Base-by-base conservation (phyloP, 2,888 invertebrate genomes). In the Ophioninae sp. region DNA sequence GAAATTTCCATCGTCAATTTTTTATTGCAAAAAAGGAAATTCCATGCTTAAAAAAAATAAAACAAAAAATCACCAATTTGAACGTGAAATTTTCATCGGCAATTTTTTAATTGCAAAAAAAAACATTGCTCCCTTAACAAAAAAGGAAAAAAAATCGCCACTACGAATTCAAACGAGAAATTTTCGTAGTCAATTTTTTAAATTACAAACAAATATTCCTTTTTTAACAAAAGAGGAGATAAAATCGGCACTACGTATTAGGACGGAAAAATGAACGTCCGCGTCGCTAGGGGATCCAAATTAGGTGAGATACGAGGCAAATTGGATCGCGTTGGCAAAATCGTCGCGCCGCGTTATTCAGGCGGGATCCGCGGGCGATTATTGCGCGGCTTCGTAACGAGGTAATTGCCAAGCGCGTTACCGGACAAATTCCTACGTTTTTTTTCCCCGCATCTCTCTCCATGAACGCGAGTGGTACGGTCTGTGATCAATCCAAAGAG, bases 381-480 rank as follows among this genome's bases (percentile, higher is more conserved):
- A 79, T 80, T 83, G 57, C 68, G 59, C 68, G 67, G 64, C 37
- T 65, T 72, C 67, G 62, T 62, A 79, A 79, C 67, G 72, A 77
- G 72, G 69, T 80, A 80, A 83, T 83, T 83, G 80, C 68, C 73
- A 59, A n/a, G 68, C 37, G 57, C 68, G 69, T 50, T 73, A 73
- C 67, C 72, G 79, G 76, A 61, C 72, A 74, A 37, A 82, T 82
- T 72, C 73, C 64, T 76, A 41, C 41, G 62, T 69, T 21, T 23
- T 70, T 7, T 7, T 37, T 39, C 23, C 59, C 13, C 41, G 2
- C 30, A 6, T 41, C 37, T 13, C 8, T n/a, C 59, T 10, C 10
- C 20, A 6, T 44, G 59, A 39, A 17, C 77, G 62, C 57, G 67
- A 62, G 61, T 30, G 41, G 68, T 61, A 61, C 59, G 39, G 21